Conservation (phyloP, 2,888 invertebrate species). For the Pristionchus exspectatus region DNA sequence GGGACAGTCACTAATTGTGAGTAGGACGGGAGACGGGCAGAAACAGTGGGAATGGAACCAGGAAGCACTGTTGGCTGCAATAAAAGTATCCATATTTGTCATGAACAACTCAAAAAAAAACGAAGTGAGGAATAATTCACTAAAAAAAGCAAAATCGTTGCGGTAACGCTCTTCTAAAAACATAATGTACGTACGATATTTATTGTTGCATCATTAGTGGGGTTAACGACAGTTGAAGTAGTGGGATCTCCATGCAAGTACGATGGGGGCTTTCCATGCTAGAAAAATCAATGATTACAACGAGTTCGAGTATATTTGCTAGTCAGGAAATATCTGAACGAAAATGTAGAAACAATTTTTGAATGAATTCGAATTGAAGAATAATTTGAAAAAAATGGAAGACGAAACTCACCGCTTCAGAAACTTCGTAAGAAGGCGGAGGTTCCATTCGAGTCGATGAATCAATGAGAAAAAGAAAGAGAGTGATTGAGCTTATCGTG, state of each 20-base stretch:
- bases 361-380: too few species aligned
- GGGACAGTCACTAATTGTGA: neutral
- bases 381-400: neutral
- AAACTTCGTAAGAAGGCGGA: neutral
- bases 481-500: slow-evolving; percentile 4
- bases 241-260: neutral
- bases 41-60: neutral
- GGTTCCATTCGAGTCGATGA: neutral
- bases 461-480: neutral
- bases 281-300: neutral
- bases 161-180: neutral
- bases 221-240: neutral
- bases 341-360: too few species aligned
- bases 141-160: too few species aligned
- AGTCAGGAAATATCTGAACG: too few species aligned
- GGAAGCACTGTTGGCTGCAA: neutral
- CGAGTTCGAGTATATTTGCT: too few species aligned
- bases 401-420: neutral
- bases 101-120: too few species aligned
- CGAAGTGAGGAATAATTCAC: too few species aligned
- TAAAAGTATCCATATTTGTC: neutral
- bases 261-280: neutral
- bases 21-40: neutral
- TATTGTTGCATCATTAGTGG: neutral
- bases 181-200: neutral